Conservation (phyloP, 2,888 invertebrate species). For the Maniola hyperantus region DNA sequence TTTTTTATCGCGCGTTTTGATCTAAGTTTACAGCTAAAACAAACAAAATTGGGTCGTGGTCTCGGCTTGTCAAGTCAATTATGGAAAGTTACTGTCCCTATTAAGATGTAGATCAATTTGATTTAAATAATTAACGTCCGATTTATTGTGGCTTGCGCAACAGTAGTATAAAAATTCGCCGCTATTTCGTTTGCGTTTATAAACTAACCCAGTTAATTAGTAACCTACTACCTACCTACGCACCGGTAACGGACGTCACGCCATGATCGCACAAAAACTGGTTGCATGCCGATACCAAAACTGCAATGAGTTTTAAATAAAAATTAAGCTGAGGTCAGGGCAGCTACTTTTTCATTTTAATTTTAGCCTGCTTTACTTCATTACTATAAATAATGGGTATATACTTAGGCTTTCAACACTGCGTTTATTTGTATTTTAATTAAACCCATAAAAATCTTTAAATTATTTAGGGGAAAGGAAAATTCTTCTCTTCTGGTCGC, state of each 20-base stretch:
- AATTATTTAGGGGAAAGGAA: no score
- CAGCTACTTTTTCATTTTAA: neutral
- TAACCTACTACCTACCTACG: neutral
- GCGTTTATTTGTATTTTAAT: no score
- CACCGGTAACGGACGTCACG: conserved; percentile 2
- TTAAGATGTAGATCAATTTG: neutral
- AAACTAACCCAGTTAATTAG: conserved; percentile 17
- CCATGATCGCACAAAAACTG: conserved; percentile 9
- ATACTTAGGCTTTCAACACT: no score
- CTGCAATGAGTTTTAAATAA: conserved; percentile 10
- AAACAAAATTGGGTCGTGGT: no score
- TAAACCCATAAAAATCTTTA: no score
- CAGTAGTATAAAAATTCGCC: neutral
- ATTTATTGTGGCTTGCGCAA: neutral
- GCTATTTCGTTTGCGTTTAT: neutral
- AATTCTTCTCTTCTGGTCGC: no score
- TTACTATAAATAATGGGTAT: no score
- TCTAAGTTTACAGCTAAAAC: no score
- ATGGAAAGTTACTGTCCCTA: neutral
- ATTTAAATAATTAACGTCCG: neutral
- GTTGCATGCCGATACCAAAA: conserved; percentile 15
- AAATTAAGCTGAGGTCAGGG: neutral
- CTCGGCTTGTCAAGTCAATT: no score
- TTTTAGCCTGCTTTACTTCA: no score
- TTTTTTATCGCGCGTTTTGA: no score